Base-by-base conservation (phyloP, 2,113 vertebrate genomes). In the Mixornis gularis region DNA sequence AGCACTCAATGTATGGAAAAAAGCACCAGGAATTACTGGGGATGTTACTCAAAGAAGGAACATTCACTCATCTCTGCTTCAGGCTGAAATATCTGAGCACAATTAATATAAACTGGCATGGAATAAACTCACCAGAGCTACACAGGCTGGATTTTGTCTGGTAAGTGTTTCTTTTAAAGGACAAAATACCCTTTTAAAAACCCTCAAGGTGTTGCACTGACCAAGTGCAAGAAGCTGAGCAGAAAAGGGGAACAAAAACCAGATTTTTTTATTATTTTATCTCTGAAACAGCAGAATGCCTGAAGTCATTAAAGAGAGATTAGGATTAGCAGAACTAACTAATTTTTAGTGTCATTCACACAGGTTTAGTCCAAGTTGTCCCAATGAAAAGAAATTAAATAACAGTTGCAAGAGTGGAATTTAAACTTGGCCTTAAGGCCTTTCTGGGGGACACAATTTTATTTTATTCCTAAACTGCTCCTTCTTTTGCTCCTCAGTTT, bases 101-200 rank as follows among this genome's bases (percentile, higher is more conserved):
- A 36, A 0, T 4, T 2, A 1, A 3, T 1, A 21, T 2, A 1
- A 52, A 22, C 6, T 81, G 46, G 6, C 40, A 22, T 1, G 52
- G 59, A 79, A 36, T 30, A 27, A 68, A 77, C 5, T 16, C 56
- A 53, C 6, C 51, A 17, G 1, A 71, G 52, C 21, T 13, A 29
- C 38, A n/a, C 14, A 10, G 49, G 41, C 5, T 83, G 6, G 6
- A 10, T 9, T 38, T 4, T 25, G 20, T 5, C 15, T 11, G 12
- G 17, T 13, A 41, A 34, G 7, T 49, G 44, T 29, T 43, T 17
- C 27, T 26, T 51, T 60, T 8, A n/a, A 46, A 55, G 17, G 51
- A 40, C 15, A 41, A 62, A 93, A 88, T 1, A 17, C 7, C n/a
- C n/a, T 59, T 59, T 87, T 13, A 27, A 53, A 76, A 88, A 6